These are phyloP conservation scores for Apodemus speciosus DNA, from an alignment of 2,113 vertebrate species.

Conservation along the genomic window DNA sequence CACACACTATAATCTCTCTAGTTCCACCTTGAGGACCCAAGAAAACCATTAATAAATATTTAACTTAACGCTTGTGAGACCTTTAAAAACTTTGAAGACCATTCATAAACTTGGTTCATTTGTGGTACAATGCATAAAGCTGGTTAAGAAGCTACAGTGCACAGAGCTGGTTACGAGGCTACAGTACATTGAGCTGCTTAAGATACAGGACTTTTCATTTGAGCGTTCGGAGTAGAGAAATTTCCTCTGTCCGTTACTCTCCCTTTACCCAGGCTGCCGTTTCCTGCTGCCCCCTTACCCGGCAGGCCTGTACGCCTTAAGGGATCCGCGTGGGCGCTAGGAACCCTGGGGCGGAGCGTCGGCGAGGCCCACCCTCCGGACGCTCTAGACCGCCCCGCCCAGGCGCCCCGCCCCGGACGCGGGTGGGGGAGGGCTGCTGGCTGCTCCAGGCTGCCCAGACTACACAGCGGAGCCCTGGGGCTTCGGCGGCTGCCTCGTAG, in stretches of 20 bases:
- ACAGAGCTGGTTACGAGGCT: not conserved
- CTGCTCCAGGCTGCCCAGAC: not conserved
- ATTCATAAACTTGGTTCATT: conserved; percentile 54
- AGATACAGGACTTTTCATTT: not conserved
- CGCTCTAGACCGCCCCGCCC: not conserved
- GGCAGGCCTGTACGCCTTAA: not conserved
- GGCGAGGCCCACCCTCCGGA: not conserved
- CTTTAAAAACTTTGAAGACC: conserved; percentile 43
- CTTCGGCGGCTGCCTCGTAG: conserved; percentile 40
- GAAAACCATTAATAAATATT: conserved; percentile 45
- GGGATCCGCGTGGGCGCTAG: not conserved
- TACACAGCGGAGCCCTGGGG: conserved; percentile 60
- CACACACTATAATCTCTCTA: not conserved
- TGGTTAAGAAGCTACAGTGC: not conserved
- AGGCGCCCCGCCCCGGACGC: conserved; percentile 75
- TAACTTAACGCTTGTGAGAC: conserved; percentile 8
- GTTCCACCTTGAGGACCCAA: not conserved
- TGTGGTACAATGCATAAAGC: not conserved
- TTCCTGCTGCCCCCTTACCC: not conserved
- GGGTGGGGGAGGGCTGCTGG: conserved; percentile 42
- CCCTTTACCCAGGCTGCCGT: not conserved
- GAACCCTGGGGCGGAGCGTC: conserved; percentile 72
- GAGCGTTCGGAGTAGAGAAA: not conserved
- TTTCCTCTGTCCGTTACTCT: not conserved
- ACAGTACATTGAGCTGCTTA: not conserved